phyloP scores from a whole-genome alignment of 2,888 invertebrate species.

The Epirrita christyi region DNA sequence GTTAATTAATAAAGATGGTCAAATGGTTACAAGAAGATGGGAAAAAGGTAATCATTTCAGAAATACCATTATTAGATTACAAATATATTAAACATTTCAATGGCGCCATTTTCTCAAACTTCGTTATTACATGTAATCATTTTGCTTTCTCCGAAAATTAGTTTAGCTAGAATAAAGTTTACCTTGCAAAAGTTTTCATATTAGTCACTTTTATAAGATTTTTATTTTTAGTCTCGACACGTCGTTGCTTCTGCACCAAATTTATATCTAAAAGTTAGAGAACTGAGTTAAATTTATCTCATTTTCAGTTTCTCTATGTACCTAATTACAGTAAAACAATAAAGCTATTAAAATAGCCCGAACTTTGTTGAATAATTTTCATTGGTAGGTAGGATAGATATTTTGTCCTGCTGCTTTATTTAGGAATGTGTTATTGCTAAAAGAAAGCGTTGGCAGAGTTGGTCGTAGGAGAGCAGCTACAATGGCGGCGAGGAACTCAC shows the following conservation, averaged over 20 bases:
- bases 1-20: too few relatives aligned
- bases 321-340: too few relatives aligned
- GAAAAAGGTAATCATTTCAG: too few relatives aligned
- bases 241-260: neutral
- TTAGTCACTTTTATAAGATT: slow-evolving; percentile 33
- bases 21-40: too few relatives aligned
- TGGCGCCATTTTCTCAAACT: slow-evolving; percentile 23
- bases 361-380: too few relatives aligned
- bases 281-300: slow-evolving; percentile 5
- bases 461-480: too few relatives aligned
- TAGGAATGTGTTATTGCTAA: too few relatives aligned
- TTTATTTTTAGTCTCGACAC: slow-evolving; percentile 23
- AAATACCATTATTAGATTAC: too few relatives aligned
- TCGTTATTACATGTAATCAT: slow-evolving; percentile 32
- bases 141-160: slow-evolving; percentile 27
- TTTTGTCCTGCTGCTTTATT: too few relatives aligned
- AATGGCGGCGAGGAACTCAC: too few relatives aligned
- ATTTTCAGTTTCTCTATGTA: slow-evolving; percentile 5
- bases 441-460: too few relatives aligned
- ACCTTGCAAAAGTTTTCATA: slow-evolving; percentile 29
- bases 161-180: slow-evolving; percentile 21
- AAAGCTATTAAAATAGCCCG: neutral
- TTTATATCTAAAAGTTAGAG: neutral
- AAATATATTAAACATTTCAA: neutral
- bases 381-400: too few relatives aligned